A percentile compares a stretch with the other conserved stretches of the same genome.
phyloP scores from a whole-genome alignment of 1,140 invertebrate genomes.

The Bombus sibiricus region DNA sequence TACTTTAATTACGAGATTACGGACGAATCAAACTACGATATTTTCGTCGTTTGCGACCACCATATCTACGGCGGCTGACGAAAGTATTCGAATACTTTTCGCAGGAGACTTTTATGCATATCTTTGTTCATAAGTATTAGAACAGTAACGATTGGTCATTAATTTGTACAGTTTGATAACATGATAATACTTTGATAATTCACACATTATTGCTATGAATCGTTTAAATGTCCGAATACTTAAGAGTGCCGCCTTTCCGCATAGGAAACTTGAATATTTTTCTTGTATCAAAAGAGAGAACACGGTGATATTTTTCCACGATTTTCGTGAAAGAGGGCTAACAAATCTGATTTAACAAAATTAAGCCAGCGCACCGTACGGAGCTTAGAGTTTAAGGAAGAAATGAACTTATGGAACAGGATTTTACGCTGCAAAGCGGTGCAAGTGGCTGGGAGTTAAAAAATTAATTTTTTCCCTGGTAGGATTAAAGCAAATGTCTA shows the following conservation, averaged over 20 bases:
- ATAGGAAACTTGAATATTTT: not conserved
- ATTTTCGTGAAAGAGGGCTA: not conserved
- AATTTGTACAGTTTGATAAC: no score
- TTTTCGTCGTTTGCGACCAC: not conserved
- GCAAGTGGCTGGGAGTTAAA: not conserved
- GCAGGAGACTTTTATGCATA: no score
- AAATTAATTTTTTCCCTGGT: not conserved
- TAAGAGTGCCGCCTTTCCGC: no score
- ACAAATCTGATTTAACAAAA: not conserved
- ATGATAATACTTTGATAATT: no score
- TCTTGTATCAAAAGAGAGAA: not conserved
- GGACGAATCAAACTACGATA: not conserved
- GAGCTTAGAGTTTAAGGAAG: not conserved
- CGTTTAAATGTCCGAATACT: no score
- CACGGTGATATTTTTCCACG: not conserved
- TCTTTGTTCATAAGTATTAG: no score
- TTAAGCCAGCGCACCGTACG: not conserved
- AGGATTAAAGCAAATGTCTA: conserved; percentile 8
- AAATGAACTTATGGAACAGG: not conserved
- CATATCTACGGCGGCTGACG: fast-evolving
- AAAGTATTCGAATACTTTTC: no score
- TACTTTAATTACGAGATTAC: not conserved
- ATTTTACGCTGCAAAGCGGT: not conserved
- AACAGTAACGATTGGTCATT: no score
- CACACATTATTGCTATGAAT: no score